A percentile compares a stretch with the other conserved stretches of the same genome.
These are phyloP conservation scores for Spea multiplicata DNA, from an alignment of 2,113 vertebrate species.

Conservation along the genomic window DNA sequence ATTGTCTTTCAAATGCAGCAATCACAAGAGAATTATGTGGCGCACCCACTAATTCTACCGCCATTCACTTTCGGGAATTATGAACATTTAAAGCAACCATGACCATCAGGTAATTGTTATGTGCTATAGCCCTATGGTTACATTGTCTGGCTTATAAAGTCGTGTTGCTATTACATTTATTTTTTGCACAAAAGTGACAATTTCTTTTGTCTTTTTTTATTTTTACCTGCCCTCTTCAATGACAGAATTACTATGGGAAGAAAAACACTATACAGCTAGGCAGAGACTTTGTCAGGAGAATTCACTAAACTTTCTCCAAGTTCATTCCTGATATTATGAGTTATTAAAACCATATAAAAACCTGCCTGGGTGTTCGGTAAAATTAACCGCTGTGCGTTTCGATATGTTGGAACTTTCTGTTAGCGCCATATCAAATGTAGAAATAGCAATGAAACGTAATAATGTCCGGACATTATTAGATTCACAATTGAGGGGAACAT, in stretches of 20 bases:
- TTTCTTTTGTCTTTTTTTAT: neutral
- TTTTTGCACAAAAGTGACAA: neutral
- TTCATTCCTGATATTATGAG: no score
- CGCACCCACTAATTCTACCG: conserved; percentile 44
- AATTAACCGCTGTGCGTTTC: no score
- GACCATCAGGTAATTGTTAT: conserved; percentile 27
- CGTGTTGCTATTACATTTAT: conserved; percentile 7
- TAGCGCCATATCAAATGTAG: no score
- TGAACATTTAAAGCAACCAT: conserved; percentile 39
- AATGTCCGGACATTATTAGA: no score
- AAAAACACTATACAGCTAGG: neutral
- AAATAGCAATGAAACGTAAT: no score
- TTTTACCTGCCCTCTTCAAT: neutral
- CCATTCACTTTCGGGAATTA: conserved; percentile 39
- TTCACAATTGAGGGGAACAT: no score
- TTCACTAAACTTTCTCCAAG: no score
- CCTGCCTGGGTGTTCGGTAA: no score
- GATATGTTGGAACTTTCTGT: no score
- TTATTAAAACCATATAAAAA: no score
- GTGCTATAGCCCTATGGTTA: neutral
- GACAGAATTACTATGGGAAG: neutral
- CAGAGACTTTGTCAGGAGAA: no score
- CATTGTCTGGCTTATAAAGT: conserved; percentile 28
- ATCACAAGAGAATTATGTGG: conserved; percentile 38
- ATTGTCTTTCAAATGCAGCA: conserved; percentile 43